Base-by-base conservation (phyloP, 2,888 invertebrate genomes). In the Thyatira batis region DNA sequence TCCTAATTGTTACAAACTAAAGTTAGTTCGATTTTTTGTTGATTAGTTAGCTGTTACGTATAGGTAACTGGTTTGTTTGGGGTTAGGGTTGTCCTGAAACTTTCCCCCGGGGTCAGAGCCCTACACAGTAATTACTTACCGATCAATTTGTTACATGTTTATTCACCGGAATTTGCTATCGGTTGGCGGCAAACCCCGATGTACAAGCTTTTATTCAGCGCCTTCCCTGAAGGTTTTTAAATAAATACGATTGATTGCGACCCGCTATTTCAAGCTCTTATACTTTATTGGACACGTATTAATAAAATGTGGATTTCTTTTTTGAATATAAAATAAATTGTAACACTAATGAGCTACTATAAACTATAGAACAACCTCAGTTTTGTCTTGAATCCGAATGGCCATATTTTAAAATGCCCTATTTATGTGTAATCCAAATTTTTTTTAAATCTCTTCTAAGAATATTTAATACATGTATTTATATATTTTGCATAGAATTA, bases 101-200 rank as follows among this genome's bases (percentile, higher is more conserved):
- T 85, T 84, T 74, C 59, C 58, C 56, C 52, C 58, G 63, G 61
- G 58, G 65, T 68, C 72, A 55, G 63, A 61, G 69, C 73, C 66
- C 65, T 68, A 63, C 66, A 71, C 72, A 76, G 78, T 82, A 81
- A 85, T 86, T 84, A 82, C 80, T 77, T 73, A 67, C 71, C 76
- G 71, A 82, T 82, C 75, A 80, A 78, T 75, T 48, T 76, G 73
- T 45, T 71, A 69, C 74, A 73, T 73, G 72, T 75, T 71, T 69
- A 71, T 66, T 55, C 61, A 57, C 62, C 54, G 52, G 55, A 68
- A 69, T 51, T 54, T 53, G 59, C 60, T 57, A 61, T 58, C 45
- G 11, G 43, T 20, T 46, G 21, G 10, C 44, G 25, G n/a, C 45
- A 43, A 52, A 55, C 46, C 25, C 17, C 25, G 28, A 17, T 20